phyloP scores from a whole-genome alignment of 2,113 vertebrate species.

The Leptosomus discolor region DNA sequence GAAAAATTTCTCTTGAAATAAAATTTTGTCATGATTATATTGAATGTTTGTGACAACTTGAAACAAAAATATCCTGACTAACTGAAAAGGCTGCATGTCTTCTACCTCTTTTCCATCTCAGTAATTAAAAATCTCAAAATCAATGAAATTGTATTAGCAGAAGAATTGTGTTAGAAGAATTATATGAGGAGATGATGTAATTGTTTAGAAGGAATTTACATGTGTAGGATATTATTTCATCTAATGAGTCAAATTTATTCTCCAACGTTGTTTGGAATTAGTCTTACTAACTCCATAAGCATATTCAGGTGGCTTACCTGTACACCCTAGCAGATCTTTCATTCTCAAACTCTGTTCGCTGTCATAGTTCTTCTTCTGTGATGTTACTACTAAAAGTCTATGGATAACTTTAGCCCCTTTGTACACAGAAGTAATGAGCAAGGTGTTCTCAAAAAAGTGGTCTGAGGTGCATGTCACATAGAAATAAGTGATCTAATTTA shows the following conservation, averaged over 20 bases:
- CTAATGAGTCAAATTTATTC: not conserved
- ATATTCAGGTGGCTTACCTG: not conserved
- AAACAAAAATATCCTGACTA: not conserved
- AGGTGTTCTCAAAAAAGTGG: not conserved
- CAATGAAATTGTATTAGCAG: not conserved
- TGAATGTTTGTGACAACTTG: not conserved
- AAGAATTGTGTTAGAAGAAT: not conserved
- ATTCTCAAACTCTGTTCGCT: not conserved
- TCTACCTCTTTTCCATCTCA: not conserved
- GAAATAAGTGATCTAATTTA: not conserved
- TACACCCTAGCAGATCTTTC: not conserved
- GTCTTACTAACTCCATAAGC: not conserved
- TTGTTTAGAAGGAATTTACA: not conserved
- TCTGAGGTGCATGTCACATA: not conserved
- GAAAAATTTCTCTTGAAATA: conserved; percentile 24
- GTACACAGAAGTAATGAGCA: not conserved
- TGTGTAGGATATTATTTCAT: not conserved
- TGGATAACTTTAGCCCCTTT: not conserved
- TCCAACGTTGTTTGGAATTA: not conserved
- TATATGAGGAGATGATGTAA: not conserved
- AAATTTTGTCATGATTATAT: not conserved
- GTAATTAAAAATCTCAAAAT: not conserved
- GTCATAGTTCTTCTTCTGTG: not conserved
- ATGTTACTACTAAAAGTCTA: not conserved
- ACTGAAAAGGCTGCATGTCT: not conserved